phyloP scores from a whole-genome alignment of 2,113 vertebrate species.

The Platichthys stellatus region DNA sequence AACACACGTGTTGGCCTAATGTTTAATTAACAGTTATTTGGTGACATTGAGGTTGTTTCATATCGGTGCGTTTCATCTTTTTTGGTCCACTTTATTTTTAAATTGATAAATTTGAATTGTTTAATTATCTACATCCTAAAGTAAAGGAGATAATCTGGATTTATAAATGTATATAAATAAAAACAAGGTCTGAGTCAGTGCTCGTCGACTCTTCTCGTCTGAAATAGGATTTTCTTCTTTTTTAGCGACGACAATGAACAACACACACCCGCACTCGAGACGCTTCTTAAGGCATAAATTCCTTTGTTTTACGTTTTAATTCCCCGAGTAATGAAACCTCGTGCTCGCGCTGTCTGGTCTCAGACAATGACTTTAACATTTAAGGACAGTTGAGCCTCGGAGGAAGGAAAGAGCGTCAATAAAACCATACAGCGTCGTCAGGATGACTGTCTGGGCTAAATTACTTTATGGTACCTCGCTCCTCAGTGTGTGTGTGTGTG shows the following conservation, averaged over 20 bases:
- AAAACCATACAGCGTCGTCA: conserved; percentile 68
- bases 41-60: not conserved
- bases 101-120: not conserved
- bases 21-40: not conserved
- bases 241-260: too few relatives aligned
- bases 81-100: too few relatives aligned
- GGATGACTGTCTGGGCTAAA: conserved; percentile 73
- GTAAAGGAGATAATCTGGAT: not conserved
- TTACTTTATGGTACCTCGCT: conserved; percentile 64
- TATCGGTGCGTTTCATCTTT: not conserved
- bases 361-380: conserved; percentile 78
- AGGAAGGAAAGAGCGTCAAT: conserved; percentile 68
- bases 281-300: not conserved
- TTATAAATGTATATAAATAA: not conserved
- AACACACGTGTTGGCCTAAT: too few relatives aligned
- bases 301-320: conserved; percentile 39
- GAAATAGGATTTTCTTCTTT: too few relatives aligned
- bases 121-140: not conserved
- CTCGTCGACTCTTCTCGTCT: too few relatives aligned
- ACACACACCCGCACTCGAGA: not conserved
- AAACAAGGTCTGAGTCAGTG: too few relatives aligned
- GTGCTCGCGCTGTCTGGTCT: conserved; percentile 52
- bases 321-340: not conserved
- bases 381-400: conserved; percentile 55
- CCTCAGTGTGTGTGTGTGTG: conserved; percentile 5